Evolutionary conservation across 2,113 vertebrate species (phyloP).

Genomic region (Motacilla tschutschensis): DNA sequence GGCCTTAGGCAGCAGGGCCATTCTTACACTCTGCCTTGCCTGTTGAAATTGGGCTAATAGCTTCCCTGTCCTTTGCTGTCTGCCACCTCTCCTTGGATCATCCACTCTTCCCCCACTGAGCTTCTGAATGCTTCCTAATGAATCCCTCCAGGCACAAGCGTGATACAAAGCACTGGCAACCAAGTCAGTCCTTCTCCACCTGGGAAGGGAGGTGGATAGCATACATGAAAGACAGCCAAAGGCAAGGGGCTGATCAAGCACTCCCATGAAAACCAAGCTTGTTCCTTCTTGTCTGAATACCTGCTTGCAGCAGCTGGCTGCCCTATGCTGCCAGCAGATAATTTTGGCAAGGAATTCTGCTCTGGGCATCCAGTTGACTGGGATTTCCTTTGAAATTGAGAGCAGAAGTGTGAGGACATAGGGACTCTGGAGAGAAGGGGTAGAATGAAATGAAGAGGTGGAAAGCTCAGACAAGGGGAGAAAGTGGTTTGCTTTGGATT

Average conservation of each 20-base stretch:
- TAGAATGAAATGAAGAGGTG: background rate
- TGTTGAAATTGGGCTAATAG: background rate
- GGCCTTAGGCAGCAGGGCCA: background rate
- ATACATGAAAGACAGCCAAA: background rate
- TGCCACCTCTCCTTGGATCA: background rate
- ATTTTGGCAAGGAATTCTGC: constrained; percentile 12
- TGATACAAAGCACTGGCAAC: background rate
- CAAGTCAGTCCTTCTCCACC: background rate
- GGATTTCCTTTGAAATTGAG: background rate
- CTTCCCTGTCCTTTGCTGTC: background rate
- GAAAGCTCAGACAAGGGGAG: background rate
- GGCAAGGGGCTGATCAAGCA: constrained; percentile 3
- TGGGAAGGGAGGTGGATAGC: background rate
- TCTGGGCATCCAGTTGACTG: background rate
- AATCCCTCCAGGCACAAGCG: accelerated
- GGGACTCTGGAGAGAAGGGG: background rate
- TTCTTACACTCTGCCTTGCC: background rate
- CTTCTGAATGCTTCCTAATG: background rate
- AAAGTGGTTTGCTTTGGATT: background rate
- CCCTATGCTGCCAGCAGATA: background rate
- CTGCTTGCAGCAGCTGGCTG: background rate
- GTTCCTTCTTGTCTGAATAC: constrained; percentile 31
- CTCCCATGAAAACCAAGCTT: constrained; percentile 11
- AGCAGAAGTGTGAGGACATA: background rate
- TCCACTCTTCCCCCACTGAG: background rate